Evolutionary conservation across 2,888 invertebrate species (phyloP).

Genomic region (Pyralis farinalis): DNA sequence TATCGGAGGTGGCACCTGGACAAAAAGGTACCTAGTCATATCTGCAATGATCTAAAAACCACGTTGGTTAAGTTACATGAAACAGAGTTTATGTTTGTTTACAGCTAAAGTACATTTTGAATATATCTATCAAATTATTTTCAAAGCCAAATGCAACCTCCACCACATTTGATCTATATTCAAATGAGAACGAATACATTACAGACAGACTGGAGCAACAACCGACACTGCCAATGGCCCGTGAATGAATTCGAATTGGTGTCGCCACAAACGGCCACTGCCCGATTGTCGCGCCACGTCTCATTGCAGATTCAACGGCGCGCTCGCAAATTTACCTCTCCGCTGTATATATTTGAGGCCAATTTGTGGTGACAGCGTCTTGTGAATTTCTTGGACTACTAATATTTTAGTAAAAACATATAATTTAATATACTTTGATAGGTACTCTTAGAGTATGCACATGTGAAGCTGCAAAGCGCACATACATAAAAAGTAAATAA

Average conservation of each 20-base stretch:
- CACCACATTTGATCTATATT: background rate
- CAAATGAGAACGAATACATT: constrained; percentile 37
- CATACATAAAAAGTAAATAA: no score
- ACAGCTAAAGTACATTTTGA: no score
- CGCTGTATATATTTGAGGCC: constrained; percentile 37
- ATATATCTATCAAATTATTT: no score
- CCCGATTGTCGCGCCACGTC: constrained; percentile 72
- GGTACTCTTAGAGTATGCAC: no score
- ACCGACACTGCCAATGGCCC: constrained; percentile 47
- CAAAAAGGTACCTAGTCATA: no score
- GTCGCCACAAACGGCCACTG: constrained; percentile 66
- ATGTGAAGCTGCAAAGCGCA: no score
- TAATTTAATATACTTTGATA: no score
- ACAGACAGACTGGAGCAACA: constrained; percentile 33
- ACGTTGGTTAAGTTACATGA: no score
- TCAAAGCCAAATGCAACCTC: no score
- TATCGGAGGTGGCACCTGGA: no score
- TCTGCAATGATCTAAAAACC: no score
- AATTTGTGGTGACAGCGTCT: constrained; percentile 24
- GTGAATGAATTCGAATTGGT: constrained; percentile 69
- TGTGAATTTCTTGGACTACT: background rate
- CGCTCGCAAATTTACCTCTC: constrained; percentile 51
- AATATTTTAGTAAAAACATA: background rate
- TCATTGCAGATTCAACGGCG: constrained; percentile 61
- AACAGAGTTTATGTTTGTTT: no score